Evolutionary conservation across 1,140 invertebrate genomes (phyloP), one percentile per base, ranked within the genome.

Genomic region (Neodiprion pinetum): DNA sequence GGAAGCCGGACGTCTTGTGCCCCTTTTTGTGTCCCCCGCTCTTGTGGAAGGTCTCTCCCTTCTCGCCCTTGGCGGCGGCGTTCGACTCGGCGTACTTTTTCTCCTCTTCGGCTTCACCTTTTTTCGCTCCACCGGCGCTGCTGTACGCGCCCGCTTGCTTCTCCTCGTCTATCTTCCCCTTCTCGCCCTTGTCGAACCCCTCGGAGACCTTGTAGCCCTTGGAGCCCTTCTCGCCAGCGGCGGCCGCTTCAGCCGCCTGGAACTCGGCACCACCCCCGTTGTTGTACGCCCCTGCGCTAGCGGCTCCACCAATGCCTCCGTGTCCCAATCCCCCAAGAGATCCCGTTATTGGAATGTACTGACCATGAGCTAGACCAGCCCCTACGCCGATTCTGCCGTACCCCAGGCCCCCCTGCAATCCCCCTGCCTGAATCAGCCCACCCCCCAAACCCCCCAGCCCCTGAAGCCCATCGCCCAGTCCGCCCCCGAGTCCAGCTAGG

Each of bases 1-100:
- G 93, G 85, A 90, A 94, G 1, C 93, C 93, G 1, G 88, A 92
- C 0, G 89, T 91, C 76, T 93, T 92, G 74, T 91, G 90, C 14
- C 91, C 91, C 75, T 92, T 91, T 76, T 92, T 91, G 74, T 90
- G 90, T 2, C 87, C 90, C 75, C 91, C 91, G 77, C 91, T 90
- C 76, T 90, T 90, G 14, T 88, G 89, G 72, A 91, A 90, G 72
- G 90, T 90, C 0, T 86, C 87, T 9, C 85, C 90, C 76, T 88
- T 86, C 4, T 88, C 84, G 0, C 89, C 90, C 40, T 89, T 85
- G 0, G 87, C 88, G 47, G 87, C 85, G 23, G 89, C 87, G 23
- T 90, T 86, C 21, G 88, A 88, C n/a, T 86, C 82, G 0, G 86
- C 87, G 72, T 88, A 88, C 66, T 90, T 86, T 4, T 80, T 82